These are phyloP conservation scores for Glossophaga mutica DNA, from an alignment of 2,797 vertebrate genomes.

Conservation along the genomic window DNA sequence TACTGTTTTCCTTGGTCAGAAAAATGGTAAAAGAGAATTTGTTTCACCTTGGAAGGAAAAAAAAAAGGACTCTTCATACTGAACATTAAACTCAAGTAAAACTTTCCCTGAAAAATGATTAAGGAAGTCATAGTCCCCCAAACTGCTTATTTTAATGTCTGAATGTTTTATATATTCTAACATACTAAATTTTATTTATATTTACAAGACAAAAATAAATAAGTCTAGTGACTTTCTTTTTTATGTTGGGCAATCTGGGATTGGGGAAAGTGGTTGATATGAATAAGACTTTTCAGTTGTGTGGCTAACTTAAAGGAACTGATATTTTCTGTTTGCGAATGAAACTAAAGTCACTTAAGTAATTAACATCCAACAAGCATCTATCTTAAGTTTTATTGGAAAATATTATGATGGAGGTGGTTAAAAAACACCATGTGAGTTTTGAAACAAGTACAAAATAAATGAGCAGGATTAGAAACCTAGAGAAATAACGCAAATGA, in stretches of 20 bases:
- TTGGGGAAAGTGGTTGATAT: neutral
- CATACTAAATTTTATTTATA: conserved; percentile 13
- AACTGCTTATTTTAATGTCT: conserved; percentile 33
- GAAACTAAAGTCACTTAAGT: neutral
- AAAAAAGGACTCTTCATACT: neutral
- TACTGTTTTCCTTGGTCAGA: conserved; percentile 47
- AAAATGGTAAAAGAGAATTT: conserved; percentile 41
- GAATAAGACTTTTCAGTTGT: neutral
- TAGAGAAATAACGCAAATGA: neutral
- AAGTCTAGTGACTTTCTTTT: neutral
- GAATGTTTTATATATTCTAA: neutral
- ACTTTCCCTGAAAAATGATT: conserved; percentile 44
- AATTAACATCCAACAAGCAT: neutral
- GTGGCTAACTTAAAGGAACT: conserved; percentile 14
- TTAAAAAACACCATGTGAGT: neutral
- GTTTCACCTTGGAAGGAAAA: neutral
- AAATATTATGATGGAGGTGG: neutral
- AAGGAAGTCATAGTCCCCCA: neutral
- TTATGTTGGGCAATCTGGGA: neutral
- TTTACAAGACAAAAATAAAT: conserved; percentile 9
- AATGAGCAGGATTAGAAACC: neutral
- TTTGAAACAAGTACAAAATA: neutral
- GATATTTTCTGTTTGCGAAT: neutral
- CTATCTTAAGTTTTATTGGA: neutral
- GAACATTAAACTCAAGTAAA: conserved; percentile 52